Percentiles rank a stretch among this genome's conserved stretches.
Conservation (phyloP, 1,140 invertebrate genomes). For the Rhynchophorus ferrugineus region DNA sequence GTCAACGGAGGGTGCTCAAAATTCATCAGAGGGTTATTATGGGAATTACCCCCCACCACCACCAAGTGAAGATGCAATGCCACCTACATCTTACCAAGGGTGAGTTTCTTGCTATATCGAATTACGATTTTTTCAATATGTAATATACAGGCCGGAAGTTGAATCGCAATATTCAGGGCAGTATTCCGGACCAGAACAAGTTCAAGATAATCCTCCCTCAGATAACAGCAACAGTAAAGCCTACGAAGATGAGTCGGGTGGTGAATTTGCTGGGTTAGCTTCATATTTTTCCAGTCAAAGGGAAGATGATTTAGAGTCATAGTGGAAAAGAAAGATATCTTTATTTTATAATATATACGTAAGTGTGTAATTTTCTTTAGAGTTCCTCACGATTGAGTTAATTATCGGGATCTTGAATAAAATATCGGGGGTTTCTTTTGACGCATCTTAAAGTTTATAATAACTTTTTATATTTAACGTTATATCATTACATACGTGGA, state of each 20-base stretch:
- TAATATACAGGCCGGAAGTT: too few species aligned
- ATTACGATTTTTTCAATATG: too few species aligned
- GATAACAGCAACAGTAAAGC: constrained; percentile 31
- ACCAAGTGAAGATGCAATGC: constrained; percentile 38
- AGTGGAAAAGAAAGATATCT: constrained; percentile 13
- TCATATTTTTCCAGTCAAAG: constrained; percentile 80
- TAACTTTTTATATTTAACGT: too few species aligned
- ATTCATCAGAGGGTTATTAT: constrained; percentile 44
- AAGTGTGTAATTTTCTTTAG: not conserved
- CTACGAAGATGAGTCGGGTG: constrained; percentile 51
- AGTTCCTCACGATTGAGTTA: too few species aligned
- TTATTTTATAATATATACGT: not conserved
- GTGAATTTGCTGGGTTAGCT: constrained; percentile 77
- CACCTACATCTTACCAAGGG: constrained; percentile 10
- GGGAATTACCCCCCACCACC: constrained; percentile 44
- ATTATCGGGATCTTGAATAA: too few species aligned
- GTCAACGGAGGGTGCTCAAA: constrained; percentile 30
- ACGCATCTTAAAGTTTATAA: too few species aligned
- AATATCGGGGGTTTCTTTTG: too few species aligned
- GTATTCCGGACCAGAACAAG: constrained; percentile 15
- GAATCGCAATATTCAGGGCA: constrained; percentile 32
- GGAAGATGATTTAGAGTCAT: constrained; percentile 56
- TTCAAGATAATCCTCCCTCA: not conserved
- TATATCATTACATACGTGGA: too few species aligned
- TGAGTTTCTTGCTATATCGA: too few species aligned